Base-by-base conservation (phyloP, 2,888 invertebrate species). In the Cerastis leucographa region DNA sequence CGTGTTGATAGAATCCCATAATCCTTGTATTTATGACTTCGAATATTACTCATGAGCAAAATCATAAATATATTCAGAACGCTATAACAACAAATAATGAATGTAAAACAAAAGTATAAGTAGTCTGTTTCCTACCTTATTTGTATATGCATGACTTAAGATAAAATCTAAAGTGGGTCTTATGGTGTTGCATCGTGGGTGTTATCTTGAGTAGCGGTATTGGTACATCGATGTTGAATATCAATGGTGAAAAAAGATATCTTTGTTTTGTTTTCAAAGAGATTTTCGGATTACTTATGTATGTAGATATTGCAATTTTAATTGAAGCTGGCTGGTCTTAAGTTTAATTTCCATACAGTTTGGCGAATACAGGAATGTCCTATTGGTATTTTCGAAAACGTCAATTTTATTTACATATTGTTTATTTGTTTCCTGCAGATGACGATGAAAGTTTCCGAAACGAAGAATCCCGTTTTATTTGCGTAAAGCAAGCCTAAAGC, bases 121-220 rank as follows among this genome's bases (percentile, higher is more conserved):
- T 62, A 68, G 84, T 84, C 44, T 73, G 71, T 84, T 76, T 75
- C 42, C 51, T 64, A 17, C 56, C 62, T 64, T 44, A 46, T 73
- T 74, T 69, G 25, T 73, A 76, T 56, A 61, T 71, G 46, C 73
- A 76, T 83, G 46, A 71, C 71, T 83, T 71, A 67, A 65, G 77
- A 83, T 74, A 74, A 71, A 65, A 71, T 81, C 61, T 69, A 42
- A 77, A 81, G 65, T 62, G 68, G 56, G 73, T 61, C 64, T 73
- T 84, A 74, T 12, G 61, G 71, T 56, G 56, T 59, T 84, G 59
- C 64, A 72, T 62, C 42, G 35, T 35, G 51, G 44, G 40, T 66
- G 66, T 51, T 46, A 54, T 77, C 54, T 64, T 49, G 12, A 76
- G 51, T n/a, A 64, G n/a, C n/a, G 64, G 42, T 25, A 64, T 42